Base-by-base conservation (phyloP, 2,113 vertebrate genomes). In the Leptodactylus fuscus region DNA sequence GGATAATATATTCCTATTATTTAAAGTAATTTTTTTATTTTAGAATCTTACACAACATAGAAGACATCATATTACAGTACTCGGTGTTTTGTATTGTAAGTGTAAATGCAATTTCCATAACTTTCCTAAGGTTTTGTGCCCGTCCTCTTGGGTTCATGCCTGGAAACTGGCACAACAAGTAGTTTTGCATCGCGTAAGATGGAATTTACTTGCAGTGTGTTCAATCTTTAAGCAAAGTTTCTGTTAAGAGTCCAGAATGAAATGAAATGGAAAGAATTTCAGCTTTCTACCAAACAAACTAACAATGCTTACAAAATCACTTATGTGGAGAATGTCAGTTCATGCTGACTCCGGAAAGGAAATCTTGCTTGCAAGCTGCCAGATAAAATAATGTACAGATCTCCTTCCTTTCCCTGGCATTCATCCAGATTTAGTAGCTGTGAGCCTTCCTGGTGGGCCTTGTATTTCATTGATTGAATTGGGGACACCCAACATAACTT, bases 241-340 rank as follows among this genome's bases (percentile, higher is more conserved):
- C 46, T 53, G 51, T 79, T 79, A n/a, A 32, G 34, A 24, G 76
- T 24, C 12, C 24, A 80, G 11, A 60, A 18, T 80, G 12, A 62
- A 80, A 60, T 24, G 38, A 80, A 62, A 80, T 80, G 77, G 77
- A 80, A 80, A 80, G 77, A 62, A 80, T 80, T 60, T 80, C 55
- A 80, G 55, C 36, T 80, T 44, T 80, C 13, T 62, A 62, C 34
- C 36, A 80, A 62, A 80, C 77, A 80, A 62, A 62, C 53, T 60
- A 80, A 80, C 77, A 80, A 80, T 80, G 38, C 77, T 80, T 44
- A 60, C 34, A 62, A 24, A 79, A 80, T 62, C 53, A 12, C 27
- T 49, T 62, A 62, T 80, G 77, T 80, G 36, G 58, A 62, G 77
- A 80, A 80, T 62, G 53, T 79, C 51, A 79, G 76, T 80, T 60